phyloP scores from a whole-genome alignment of 2,113 vertebrate genomes.

The Pandion haliaetus region DNA sequence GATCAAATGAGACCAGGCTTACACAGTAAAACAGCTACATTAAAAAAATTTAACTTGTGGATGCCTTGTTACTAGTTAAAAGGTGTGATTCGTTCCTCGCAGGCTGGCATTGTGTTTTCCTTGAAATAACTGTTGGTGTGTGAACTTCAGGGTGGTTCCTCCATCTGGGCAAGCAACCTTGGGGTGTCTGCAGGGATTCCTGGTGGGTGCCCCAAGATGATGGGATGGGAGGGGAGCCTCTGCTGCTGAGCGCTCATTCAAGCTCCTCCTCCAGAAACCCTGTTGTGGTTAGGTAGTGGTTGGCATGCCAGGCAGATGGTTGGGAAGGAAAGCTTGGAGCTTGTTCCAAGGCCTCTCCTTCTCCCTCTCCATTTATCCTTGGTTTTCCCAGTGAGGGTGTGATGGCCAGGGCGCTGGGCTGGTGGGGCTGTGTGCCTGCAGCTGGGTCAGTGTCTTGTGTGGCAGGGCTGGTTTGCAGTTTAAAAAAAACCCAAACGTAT shows the following conservation, averaged over 20 bases:
- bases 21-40: neutral
- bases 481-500: fast-evolving
- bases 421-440: neutral
- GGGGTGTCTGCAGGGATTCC: neutral
- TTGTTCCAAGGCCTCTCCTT: neutral
- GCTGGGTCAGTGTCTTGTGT: neutral
- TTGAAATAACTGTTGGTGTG: neutral
- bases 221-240: neutral
- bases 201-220: neutral
- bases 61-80: neutral
- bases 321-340: neutral
- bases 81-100: neutral
- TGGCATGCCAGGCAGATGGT: fast-evolving
- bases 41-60: neutral
- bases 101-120: neutral
- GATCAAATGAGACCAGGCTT: neutral
- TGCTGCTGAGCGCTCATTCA: neutral
- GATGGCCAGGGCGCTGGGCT: neutral
- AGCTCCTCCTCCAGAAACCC: neutral
- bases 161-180: neutral
- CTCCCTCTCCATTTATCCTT: neutral
- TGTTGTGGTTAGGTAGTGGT: neutral
- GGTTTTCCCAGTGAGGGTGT: neutral
- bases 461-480: neutral
- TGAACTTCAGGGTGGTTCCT: neutral